These are phyloP conservation scores for Dermatophagoides farinae DNA, from an alignment of 1,140 invertebrate species.

Conservation along the genomic window DNA sequence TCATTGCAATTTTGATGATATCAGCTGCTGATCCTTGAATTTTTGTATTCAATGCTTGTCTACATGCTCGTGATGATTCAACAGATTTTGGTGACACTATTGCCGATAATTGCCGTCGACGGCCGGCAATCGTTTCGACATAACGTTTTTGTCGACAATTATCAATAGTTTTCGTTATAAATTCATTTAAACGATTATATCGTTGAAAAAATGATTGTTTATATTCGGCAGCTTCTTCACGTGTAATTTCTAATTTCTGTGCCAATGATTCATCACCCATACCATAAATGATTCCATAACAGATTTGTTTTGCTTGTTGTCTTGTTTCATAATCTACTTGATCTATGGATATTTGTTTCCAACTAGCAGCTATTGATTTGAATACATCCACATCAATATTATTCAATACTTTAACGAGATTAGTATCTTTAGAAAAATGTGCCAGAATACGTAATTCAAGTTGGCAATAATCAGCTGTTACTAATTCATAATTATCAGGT, in stretches of 20 bases:
- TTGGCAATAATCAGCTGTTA: conserved; percentile 89
- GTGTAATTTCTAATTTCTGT: conserved; percentile 52
- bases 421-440: conserved; percentile 60
- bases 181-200: conserved; percentile 33
- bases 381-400: conserved; percentile 52
- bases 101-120: conserved; percentile 52
- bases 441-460: conserved; percentile 79
- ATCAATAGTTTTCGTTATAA: conserved; percentile 41
- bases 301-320: conserved; percentile 66
- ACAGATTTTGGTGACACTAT: conserved; percentile 42
- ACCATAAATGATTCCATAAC: conserved; percentile 95
- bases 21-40: conserved; percentile 92
- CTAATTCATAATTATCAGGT: conserved; percentile 30
- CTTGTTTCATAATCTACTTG: conserved; percentile 48
- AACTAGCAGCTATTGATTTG: conserved; percentile 57
- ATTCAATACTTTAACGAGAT: conserved; percentile 45
- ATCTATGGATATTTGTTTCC: conserved; percentile 43
- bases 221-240: conserved; percentile 55
- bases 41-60: conserved; percentile 82
- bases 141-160: conserved; percentile 48
- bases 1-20: conserved; percentile 73
- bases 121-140: conserved; percentile 56
- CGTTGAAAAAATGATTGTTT: conserved; percentile 44
- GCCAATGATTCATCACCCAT: conserved; percentile 70
- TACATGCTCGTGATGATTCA: conserved; percentile 56